A percentile compares a stretch with the other conserved stretches of the same genome.
phyloP scores from a whole-genome alignment of 1,140 invertebrate species.

The Himalopsyche phryganea region DNA sequence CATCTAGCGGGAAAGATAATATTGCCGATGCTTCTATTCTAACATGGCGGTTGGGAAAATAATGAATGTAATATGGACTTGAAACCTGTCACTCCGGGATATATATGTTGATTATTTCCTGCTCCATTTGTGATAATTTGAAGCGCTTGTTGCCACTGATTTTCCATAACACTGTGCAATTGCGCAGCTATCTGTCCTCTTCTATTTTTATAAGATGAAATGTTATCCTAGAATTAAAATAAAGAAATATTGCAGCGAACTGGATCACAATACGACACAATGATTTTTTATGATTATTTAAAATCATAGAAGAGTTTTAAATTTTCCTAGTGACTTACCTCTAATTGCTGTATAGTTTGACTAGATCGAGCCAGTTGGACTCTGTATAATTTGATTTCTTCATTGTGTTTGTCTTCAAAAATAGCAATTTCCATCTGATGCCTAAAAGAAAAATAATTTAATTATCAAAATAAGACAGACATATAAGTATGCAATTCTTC shows the following conservation, averaged over 20 bases:
- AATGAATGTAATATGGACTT: too few species aligned
- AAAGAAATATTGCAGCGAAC: too few species aligned
- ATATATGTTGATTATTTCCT: too few species aligned
- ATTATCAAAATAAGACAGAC: too few species aligned
- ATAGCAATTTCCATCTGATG: constrained; percentile 69
- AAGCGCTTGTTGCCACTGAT: constrained; percentile 73
- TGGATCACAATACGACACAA: neutral
- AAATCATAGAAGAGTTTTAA: too few species aligned
- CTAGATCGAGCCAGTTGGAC: constrained; percentile 63
- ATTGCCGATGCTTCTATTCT: too few species aligned
- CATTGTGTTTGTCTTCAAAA: constrained; percentile 72
- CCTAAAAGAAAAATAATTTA: constrained; percentile 45
- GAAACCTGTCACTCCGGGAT: too few species aligned
- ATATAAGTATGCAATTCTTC: too few species aligned
- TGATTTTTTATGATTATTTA: too few species aligned
- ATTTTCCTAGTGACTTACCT: constrained; percentile 47
- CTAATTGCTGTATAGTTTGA: constrained; percentile 61
- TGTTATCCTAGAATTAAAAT: constrained; percentile 40
- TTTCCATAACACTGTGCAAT: constrained; percentile 73
- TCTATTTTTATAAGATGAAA: constrained; percentile 42
- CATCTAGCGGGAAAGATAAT: too few species aligned
- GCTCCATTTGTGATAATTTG: constrained; percentile 58
- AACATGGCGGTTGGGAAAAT: too few species aligned
- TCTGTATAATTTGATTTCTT: constrained; percentile 67
- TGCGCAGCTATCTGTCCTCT: constrained; percentile 66